phyloP scores from a whole-genome alignment of 2,797 vertebrate species.

The Neomorphus geoffroyi region DNA sequence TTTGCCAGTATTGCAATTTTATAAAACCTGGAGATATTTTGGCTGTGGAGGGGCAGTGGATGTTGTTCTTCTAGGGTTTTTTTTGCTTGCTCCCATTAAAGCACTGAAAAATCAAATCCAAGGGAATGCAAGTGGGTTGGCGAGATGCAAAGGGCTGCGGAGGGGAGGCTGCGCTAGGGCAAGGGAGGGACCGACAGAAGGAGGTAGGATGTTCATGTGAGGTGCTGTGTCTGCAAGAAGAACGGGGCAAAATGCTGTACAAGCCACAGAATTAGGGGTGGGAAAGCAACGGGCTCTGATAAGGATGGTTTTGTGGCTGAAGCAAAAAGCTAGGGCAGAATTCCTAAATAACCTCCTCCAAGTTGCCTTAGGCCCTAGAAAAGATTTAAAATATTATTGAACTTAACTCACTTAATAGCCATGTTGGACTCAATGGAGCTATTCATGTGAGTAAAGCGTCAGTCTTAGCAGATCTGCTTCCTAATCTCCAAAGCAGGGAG shows the following conservation, averaged over 20 bases:
- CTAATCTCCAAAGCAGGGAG: constrained; percentile 18
- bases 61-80: not conserved
- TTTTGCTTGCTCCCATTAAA: not conserved
- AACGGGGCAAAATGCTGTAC: not conserved
- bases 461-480: constrained; percentile 27
- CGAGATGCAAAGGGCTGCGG: not conserved
- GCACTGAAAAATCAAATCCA: not conserved
- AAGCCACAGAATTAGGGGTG: not conserved
- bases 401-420: constrained; percentile 43
- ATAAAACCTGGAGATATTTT: not conserved
- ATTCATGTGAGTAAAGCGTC: constrained; percentile 14
- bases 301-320: constrained; percentile 9
- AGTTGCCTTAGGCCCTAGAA: constrained; percentile 21
- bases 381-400: constrained; percentile 44
- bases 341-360: constrained; percentile 10
- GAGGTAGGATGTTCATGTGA: not conserved
- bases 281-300: not conserved
- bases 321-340: not conserved
- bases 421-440: constrained; percentile 32
- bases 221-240: fast-evolving
- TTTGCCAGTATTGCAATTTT: not conserved
- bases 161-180: not conserved
- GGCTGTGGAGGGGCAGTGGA: not conserved
- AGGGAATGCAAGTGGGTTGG: not conserved
- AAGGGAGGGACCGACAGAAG: not conserved